Conservation (phyloP, 1,140 invertebrate species). For the Orussus abietinus region DNA sequence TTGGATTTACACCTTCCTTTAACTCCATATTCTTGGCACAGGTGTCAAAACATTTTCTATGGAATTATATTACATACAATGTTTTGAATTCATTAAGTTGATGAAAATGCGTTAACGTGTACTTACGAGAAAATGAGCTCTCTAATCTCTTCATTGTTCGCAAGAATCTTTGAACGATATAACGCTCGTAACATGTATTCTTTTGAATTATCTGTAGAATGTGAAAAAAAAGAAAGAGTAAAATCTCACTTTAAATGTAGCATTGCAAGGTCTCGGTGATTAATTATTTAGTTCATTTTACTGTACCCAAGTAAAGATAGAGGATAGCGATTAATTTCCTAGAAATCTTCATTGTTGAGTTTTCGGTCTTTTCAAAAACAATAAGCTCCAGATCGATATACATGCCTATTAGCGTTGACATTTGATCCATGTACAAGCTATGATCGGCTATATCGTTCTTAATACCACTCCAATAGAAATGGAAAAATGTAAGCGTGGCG, state of each 20-base stretch:
- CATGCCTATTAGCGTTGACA: constrained; percentile 38
- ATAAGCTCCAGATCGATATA: constrained; percentile 41
- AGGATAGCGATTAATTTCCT: constrained; percentile 34
- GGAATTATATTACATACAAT: constrained; percentile 15
- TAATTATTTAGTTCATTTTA: constrained; percentile 2
- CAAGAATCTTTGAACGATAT: constrained; percentile 30
- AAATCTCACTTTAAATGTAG: background rate
- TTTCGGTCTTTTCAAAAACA: constrained; percentile 19
- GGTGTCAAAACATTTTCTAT: constrained; percentile 36
- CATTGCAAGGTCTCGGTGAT: background rate
- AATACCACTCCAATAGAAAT: constrained; percentile 34
- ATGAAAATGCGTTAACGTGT: constrained; percentile 5
- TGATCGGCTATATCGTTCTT: constrained; percentile 29
- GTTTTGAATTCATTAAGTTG: constrained; percentile 9
- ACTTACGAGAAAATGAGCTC: constrained; percentile 36
- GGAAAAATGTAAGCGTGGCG: constrained; percentile 38
- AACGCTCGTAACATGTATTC: constrained; percentile 42
- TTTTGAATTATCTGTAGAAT: constrained; percentile 38
- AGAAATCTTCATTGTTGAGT: constrained; percentile 22
- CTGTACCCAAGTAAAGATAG: constrained; percentile 40
- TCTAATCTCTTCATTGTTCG: constrained; percentile 31
- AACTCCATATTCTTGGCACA: background rate
- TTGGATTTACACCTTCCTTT: constrained; percentile 1
- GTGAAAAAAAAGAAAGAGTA: constrained; percentile 5
- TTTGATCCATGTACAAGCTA: constrained; percentile 38